phyloP scores from a whole-genome alignment of 2,113 vertebrate species.

The Shinisaurus crocodilurus region DNA sequence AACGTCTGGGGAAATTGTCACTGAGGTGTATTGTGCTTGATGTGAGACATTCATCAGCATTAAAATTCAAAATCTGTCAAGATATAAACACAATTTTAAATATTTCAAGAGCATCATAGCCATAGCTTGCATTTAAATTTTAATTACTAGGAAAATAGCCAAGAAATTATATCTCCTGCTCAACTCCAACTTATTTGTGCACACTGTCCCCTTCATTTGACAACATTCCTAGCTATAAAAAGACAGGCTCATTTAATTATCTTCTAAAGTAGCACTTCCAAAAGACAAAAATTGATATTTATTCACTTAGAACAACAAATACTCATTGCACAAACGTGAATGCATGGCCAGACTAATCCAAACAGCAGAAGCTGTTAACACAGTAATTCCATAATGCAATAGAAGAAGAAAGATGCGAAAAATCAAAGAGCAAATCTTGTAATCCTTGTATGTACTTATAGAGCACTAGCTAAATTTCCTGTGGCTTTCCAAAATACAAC shows the following conservation, averaged over 20 bases:
- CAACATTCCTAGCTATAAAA: slow-evolving; percentile 49
- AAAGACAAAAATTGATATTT: slow-evolving; percentile 56
- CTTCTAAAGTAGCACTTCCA: slow-evolving; percentile 61
- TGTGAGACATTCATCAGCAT: background rate
- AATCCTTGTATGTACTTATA: slow-evolving; percentile 3
- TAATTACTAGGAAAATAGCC: slow-evolving; percentile 59
- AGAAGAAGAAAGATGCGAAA: slow-evolving; percentile 18
- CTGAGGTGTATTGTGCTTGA: background rate
- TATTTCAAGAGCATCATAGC: slow-evolving; percentile 50
- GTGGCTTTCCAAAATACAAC: slow-evolving; percentile 21
- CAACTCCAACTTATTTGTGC: slow-evolving; percentile 45
- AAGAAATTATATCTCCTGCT: slow-evolving; percentile 57
- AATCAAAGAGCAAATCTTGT: background rate
- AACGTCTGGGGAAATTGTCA: slow-evolving; percentile 20
- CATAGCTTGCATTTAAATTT: slow-evolving; percentile 62
- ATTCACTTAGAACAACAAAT: slow-evolving; percentile 41
- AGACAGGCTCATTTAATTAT: slow-evolving; percentile 61
- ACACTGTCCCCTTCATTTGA: slow-evolving; percentile 38
- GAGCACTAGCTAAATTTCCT: background rate
- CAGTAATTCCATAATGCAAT: background rate
- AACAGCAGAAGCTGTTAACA: slow-evolving; percentile 40
- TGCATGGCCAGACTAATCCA: slow-evolving; percentile 11
- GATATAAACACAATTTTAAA: slow-evolving; percentile 50
- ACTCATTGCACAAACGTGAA: slow-evolving; percentile 47
- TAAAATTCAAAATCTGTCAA: slow-evolving; percentile 27